These are phyloP conservation scores for Epinephelus fuscoguttatus DNA, from an alignment of 2,113 vertebrate genomes.

Conservation along the genomic window DNA sequence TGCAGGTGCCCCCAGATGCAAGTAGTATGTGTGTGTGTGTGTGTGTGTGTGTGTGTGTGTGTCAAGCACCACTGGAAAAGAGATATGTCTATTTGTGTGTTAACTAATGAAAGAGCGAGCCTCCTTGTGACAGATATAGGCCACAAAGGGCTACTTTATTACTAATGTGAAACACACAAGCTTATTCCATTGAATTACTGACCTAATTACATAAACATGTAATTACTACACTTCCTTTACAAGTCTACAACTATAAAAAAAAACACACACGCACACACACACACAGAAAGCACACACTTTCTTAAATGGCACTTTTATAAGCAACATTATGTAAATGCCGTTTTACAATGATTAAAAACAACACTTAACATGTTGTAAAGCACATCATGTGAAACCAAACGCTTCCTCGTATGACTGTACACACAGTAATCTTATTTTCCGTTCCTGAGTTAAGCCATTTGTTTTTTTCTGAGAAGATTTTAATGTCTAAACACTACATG, in stretches of 20 bases:
- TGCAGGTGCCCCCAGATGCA: conserved; percentile 46
- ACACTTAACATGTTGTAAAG: conserved; percentile 32
- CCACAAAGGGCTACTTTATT: conserved; percentile 73
- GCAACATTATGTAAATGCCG: conserved; percentile 28
- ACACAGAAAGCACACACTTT: conserved; percentile 31
- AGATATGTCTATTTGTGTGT: conserved; percentile 58
- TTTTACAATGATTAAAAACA: conserved; percentile 49
- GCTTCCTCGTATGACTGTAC: conserved; percentile 1
- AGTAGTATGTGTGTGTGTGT: conserved; percentile 17
- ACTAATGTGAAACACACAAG: conserved; percentile 63
- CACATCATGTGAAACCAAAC: background rate
- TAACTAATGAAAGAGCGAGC: conserved; percentile 65
- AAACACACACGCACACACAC: background rate
- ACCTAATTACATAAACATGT: conserved; percentile 77
- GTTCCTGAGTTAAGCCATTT: background rate
- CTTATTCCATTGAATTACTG: conserved; percentile 70
- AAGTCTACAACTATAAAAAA: conserved; percentile 51
- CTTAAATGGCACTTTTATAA: conserved; percentile 37
- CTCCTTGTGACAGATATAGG: conserved; percentile 69
- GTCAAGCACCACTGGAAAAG: conserved; percentile 28
- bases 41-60: conserved; percentile 23
- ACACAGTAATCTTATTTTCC: background rate
- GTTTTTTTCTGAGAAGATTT: background rate
- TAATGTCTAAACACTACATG: background rate
- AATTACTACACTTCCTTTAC: conserved; percentile 66